A percentile compares a stretch with the other conserved stretches of the same genome.
Conservation (phyloP, 2,113 vertebrate species). For the Psilopogon haemacephalus region DNA sequence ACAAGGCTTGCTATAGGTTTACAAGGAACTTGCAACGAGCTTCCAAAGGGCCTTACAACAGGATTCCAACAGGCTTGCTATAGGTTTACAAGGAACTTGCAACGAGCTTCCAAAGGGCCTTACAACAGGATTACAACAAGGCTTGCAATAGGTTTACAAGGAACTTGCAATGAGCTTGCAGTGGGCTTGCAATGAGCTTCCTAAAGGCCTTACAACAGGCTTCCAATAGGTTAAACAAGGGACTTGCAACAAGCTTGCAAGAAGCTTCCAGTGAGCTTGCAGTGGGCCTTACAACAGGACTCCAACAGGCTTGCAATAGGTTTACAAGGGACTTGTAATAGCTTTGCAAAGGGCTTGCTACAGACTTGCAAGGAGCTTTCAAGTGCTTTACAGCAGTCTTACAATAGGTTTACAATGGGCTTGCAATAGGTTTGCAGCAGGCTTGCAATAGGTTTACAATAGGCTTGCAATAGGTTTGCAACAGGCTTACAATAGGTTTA, state of each 20-base stretch:
- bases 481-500: not conserved
- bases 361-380: too few species aligned
- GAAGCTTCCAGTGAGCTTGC: accelerated
- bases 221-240: accelerated
- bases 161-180: too few species aligned
- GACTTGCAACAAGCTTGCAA: too few species aligned
- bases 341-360: accelerated
- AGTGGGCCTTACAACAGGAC: accelerated
- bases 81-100: too few species aligned
- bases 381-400: not conserved
- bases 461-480: not conserved
- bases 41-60: accelerated
- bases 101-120: not conserved
- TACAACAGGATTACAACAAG: not conserved
- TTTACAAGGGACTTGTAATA: not conserved
- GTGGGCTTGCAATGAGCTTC: accelerated
- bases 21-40: not conserved
- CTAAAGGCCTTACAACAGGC: accelerated
- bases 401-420: accelerated
- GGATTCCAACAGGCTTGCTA: accelerated
- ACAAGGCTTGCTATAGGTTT: not conserved
- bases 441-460: not conserved
- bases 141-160: too few species aligned
- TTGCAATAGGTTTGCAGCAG: accelerated
- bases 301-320: not conserved